Evolutionary conservation across 2,888 invertebrate genomes (phyloP).

Genomic region (Merodon equestris): DNA sequence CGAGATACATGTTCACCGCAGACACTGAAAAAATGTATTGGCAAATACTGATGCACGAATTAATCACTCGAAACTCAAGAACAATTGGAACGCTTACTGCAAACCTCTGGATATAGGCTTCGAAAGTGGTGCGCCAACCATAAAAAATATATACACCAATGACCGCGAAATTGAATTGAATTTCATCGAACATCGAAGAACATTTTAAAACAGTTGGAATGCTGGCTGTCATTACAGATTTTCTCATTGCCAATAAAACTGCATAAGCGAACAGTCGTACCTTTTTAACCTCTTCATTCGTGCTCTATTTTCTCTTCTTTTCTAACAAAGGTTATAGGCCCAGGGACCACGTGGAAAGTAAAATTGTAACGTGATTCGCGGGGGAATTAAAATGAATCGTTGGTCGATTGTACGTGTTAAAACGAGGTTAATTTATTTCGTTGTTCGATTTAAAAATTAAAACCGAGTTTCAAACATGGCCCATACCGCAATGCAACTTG

Average conservation of each 20-base stretch:
- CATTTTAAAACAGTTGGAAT: no score
- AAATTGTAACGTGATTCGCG: slow-evolving; percentile 10
- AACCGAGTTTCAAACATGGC: slow-evolving; percentile 3
- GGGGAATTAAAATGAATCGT: slow-evolving; percentile 9
- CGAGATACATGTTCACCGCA: no score
- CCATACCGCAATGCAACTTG: slow-evolving; percentile 17
- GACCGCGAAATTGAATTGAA: no score
- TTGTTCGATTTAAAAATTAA: slow-evolving; percentile 9
- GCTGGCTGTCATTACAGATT: no score
- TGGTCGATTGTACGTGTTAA: slow-evolving; percentile 1
- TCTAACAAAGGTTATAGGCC: slow-evolving; percentile 8
- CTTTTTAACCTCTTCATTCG: no score
- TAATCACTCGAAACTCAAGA: background rate
- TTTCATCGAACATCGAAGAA: no score
- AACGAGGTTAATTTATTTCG: slow-evolving; percentile 10
- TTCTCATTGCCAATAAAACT: no score
- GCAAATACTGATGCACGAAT: background rate
- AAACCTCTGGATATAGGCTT: background rate
- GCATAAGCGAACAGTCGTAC: no score
- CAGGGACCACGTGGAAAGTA: slow-evolving; percentile 2
- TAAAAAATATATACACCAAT: background rate
- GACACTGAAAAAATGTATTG: no score
- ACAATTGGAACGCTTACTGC: background rate
- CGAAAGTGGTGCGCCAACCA: slow-evolving; percentile 8
- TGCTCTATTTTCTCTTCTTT: no score